These are phyloP conservation scores for Axinella damicornis DNA, from an alignment of 37 sponge, comb jelly and placozoan species.

Conservation along the genomic window DNA sequence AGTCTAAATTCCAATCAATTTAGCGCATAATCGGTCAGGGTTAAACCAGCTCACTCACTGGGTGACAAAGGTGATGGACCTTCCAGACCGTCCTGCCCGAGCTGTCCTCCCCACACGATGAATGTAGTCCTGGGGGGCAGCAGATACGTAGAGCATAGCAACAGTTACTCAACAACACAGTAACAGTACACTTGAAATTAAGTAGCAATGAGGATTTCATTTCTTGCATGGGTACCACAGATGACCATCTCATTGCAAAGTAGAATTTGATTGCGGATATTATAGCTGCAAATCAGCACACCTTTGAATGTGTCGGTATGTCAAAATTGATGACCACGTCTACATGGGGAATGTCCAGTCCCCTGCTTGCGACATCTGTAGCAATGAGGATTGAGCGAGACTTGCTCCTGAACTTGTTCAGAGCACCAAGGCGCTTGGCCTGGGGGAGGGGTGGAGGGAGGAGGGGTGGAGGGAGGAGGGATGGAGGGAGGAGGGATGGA, in stretches of 20 bases:
- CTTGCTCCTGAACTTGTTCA: constrained; percentile 96
- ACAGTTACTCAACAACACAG: neutral
- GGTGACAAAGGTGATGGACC: constrained; percentile 95
- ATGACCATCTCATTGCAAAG: no score
- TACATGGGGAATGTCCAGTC: constrained; percentile 99
- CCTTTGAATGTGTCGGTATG: constrained; percentile 98
- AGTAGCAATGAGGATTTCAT: no score
- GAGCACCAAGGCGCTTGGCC: constrained; percentile 93
- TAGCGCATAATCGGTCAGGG: neutral
- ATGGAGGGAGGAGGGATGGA: no score
- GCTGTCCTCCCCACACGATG: constrained; percentile 99
- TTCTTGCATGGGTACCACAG: no score
- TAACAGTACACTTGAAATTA: neutral
- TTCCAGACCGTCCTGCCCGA: constrained; percentile 93
- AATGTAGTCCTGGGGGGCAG: constrained; percentile 85
- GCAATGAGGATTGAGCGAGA: constrained; percentile 88
- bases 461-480: no score
- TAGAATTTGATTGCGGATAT: no score
- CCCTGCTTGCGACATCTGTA: constrained; percentile 99
- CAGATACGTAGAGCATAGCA: neutral
- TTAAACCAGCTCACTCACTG: constrained; percentile 68
- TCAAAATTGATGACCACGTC: constrained; percentile 98
- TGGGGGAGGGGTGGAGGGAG: no score
- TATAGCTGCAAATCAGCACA: neutral
- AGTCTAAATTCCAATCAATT: neutral